Evolutionary conservation across 2,113 vertebrate genomes (phyloP).

Genomic region (Buteo buteo): DNA sequence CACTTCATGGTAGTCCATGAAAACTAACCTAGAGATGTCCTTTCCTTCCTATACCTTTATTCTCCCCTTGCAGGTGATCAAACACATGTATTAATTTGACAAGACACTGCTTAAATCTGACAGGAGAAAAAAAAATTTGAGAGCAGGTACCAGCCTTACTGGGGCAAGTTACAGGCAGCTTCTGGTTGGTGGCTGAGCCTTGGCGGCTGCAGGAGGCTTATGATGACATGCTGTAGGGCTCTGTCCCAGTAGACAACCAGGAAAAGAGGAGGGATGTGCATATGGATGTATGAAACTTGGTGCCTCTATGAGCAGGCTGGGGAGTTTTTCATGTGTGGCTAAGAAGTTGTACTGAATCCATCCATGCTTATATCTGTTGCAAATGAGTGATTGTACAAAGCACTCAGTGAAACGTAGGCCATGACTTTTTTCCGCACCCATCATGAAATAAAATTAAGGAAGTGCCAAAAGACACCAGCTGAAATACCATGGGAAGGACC

Average conservation of each 20-base stretch:
- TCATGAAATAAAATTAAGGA: neutral
- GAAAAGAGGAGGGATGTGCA: neutral
- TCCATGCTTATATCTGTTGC: neutral
- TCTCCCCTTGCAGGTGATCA: neutral
- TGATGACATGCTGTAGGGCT: rapidly evolving
- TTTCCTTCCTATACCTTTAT: neutral
- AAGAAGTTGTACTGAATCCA: neutral
- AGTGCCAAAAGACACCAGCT: neutral
- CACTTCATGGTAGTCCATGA: neutral
- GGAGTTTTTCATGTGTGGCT: neutral
- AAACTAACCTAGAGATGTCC: neutral
- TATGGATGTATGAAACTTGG: neutral
- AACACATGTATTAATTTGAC: neutral
- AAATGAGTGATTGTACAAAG: neutral
- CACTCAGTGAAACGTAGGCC: neutral
- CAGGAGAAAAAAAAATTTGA: neutral
- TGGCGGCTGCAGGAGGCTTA: neutral
- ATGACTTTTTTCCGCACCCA: rapidly evolving
- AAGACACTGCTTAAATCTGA: neutral
- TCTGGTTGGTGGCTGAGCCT: neutral
- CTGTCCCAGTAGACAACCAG: neutral
- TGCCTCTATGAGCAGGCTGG: neutral
- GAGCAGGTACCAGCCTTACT: neutral
- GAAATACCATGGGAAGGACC: neutral
- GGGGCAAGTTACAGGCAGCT: neutral